Conservation (phyloP, 2,888 invertebrate species). For the Plebejus anna region DNA sequence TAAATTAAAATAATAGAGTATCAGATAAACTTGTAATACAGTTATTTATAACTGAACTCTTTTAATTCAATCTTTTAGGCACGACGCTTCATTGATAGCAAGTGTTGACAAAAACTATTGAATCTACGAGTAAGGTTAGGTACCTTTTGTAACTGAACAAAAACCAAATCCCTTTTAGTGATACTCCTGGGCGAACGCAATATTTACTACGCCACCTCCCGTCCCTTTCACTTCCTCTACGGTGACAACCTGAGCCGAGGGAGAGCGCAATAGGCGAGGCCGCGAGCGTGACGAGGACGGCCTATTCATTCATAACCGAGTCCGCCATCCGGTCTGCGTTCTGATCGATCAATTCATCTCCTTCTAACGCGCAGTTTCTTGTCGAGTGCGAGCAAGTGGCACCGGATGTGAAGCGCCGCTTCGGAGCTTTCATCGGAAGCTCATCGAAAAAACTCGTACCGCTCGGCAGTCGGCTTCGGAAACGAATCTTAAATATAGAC, state of each 20-base stretch:
- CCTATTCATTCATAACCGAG: slow-evolving; percentile 78
- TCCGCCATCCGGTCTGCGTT: slow-evolving; percentile 76
- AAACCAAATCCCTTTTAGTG: slow-evolving; percentile 59
- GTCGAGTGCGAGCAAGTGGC: slow-evolving; percentile 75
- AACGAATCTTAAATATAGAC: slow-evolving; percentile 42
- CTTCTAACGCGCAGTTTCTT: slow-evolving; percentile 69
- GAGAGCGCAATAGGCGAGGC: slow-evolving; percentile 55
- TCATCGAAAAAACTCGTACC: slow-evolving; percentile 59
- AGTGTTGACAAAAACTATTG: slow-evolving; percentile 31
- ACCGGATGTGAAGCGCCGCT: slow-evolving; percentile 69
- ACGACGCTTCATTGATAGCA: neutral
- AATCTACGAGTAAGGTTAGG: slow-evolving; percentile 67
- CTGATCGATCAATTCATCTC: slow-evolving; percentile 75
- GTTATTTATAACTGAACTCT: slow-evolving; percentile 37
- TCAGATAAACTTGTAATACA: slow-evolving; percentile 5
- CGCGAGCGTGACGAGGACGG: slow-evolving; percentile 58
- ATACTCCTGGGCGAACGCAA: slow-evolving; percentile 69
- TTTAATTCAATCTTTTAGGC: neutral
- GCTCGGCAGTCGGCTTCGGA: slow-evolving; percentile 53
- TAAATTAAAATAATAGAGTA: neutral
- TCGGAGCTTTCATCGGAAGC: slow-evolving; percentile 68
- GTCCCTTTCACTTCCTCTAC: slow-evolving; percentile 80
- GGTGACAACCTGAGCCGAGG: slow-evolving; percentile 71
- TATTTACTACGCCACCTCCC: slow-evolving; percentile 76
- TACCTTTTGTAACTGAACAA: slow-evolving; percentile 64